Base-by-base conservation (phyloP, 1,140 invertebrate genomes). In the Tetramorium simillimum region DNA sequence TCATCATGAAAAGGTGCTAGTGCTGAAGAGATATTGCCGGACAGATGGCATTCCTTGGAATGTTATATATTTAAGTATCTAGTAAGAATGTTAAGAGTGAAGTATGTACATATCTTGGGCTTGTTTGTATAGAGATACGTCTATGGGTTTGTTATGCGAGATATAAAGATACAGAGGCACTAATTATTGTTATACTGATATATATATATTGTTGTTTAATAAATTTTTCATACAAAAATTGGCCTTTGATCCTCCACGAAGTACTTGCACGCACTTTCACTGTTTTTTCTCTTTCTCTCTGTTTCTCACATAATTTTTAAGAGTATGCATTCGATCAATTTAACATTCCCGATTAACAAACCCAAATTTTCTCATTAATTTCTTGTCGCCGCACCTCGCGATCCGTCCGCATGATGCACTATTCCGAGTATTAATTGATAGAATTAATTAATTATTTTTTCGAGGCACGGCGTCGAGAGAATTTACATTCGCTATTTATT, bases 191-290 rank as follows among this genome's bases (percentile, higher is more conserved):
- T 94, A 93, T 90, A 93, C 46, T 84, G 84, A 84, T 75, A 87
- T 28, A 69, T 67, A 63, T 65, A 65, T 92, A 94, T 88, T 94
- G 93, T 95, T 94, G 91, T 91, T 94, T 94, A 95, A 95, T 94
- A 94, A 95, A 94, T 93, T 94, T 94, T 94, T 94, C 91, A 92
- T 93, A 94, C 81, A 88, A 94, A 94, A 92, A 94, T 94, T 94
- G 92, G 92, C 92, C 86, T 93, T 93, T 91, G 89, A 93, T 93
- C 91, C 93, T 93, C 88, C 81, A 93, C 89, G 56, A 90, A 89
- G 85, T 78, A 81, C 76, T 76, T 86, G 89, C 89, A 90, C 87
- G 89, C 81, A 90, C 60, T 86, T 72, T 87, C 69, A 72, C 80
- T 90, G 3, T 86, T 21, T 40, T 81, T 69, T 81, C 16, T 69